Base-by-base conservation (phyloP, 2,888 invertebrate genomes). In the Pristionchus maxplancki region DNA sequence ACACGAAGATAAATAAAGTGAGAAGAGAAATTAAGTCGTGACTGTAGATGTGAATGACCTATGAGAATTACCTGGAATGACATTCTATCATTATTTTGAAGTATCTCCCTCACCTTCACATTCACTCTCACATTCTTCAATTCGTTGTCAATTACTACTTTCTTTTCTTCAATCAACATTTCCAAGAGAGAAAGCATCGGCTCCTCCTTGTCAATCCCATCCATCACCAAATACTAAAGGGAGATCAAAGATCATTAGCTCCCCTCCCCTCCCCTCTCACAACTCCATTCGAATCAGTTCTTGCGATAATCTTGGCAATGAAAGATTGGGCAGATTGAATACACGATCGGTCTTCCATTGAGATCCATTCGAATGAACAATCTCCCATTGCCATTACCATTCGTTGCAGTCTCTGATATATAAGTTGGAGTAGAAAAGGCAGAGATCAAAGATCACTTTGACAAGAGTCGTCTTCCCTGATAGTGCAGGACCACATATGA, bases 391-490 rank as follows among this genome's bases (percentile, higher is more conserved):
- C 64, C 11, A 64, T 62, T 15, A 86, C 34, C 37, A 86, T 64
- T 37, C 67, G 13, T 28, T 86, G 40, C 40, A 86, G n/a, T 31
- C 86, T 37, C 86, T 86, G 40, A 40, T 24, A 28, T 31, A 28
- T 53, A 31, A 28, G 1, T n/a, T n/a, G n/a, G n/a, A 20, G 15
- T 58, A 50, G 20, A 31, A 50, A 34, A 28, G 50, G 20, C 34
- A 86, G 53, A 24, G 40, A 58, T 84, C 13, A 53, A 53, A 24
- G 2, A 48, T 62, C 83, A 92, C 92, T 71, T 91, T 90, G 28
- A 93, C 90, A 13, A 92, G 89, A 67, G 92, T 90, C 15, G 93
- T 91, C 86, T 93, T 93, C 28, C 93, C 91, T 9, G 90, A 91
- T 78, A 89, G 91, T 11, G 90, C 88, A 0, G 93, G 92, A 20